Conservation (phyloP, 2,113 vertebrate genomes). For the Genyomyrus donnyi region DNA sequence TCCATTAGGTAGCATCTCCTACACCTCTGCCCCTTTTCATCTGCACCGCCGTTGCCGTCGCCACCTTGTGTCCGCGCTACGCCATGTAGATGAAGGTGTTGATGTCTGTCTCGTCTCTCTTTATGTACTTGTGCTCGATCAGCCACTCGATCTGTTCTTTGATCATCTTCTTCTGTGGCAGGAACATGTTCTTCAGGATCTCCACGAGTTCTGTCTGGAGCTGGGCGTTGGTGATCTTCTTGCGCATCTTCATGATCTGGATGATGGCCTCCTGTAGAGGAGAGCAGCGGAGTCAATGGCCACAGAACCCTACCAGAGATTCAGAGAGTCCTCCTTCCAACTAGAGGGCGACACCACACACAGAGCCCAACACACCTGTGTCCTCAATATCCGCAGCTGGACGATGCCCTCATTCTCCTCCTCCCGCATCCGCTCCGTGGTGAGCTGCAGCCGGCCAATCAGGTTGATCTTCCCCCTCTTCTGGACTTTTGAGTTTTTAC, state of each 20-base stretch:
- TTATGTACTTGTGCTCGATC: conserved; percentile 87
- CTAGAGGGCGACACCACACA: too few relatives aligned
- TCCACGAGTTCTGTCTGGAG: conserved; percentile 99
- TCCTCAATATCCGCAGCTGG: conserved; percentile 93
- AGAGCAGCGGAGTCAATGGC: not conserved
- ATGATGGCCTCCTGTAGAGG: conserved; percentile 93
- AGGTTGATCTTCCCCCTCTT: conserved; percentile 98
- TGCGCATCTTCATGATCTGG: conserved; percentile 99
- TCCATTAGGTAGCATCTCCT: conserved; percentile 17
- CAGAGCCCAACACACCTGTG: conserved; percentile 70
- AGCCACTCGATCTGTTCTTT: conserved; percentile 99
- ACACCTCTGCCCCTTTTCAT: not conserved
- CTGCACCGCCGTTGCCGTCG: not conserved
- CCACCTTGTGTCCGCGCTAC: conserved; percentile 39
- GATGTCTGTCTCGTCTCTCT: conserved; percentile 71
- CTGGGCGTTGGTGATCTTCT: conserved; percentile 98
- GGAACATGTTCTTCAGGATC: conserved; percentile 99
- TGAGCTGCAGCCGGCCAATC: conserved; percentile 94
- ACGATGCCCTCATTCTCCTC: conserved; percentile 99
- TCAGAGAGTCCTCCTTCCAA: not conserved
- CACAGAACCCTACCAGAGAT: not conserved
- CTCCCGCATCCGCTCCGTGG: conserved; percentile 95
- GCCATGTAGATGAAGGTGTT: conserved; percentile 99
- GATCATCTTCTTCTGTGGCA: conserved; percentile 99
- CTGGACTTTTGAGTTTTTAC: conserved; percentile 98